Conservation (phyloP, 2,113 vertebrate species). For the Todiramphus saurophagus region DNA sequence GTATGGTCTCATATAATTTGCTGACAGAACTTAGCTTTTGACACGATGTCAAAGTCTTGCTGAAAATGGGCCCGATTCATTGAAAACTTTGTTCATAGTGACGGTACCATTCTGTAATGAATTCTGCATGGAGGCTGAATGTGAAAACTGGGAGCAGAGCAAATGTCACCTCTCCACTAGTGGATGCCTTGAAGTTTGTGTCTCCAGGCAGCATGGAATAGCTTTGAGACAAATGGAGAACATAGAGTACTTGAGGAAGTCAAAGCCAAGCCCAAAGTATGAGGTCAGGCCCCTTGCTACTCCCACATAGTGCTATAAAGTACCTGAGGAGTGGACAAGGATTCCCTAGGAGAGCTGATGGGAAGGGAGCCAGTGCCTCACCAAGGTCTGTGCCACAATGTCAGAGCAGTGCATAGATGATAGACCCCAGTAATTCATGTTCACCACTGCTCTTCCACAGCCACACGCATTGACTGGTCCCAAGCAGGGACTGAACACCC, state of each 20-base stretch:
- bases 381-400: fast-evolving
- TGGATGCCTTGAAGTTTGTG: not conserved
- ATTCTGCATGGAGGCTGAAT: not conserved
- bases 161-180: not conserved
- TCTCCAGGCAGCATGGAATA: not conserved
- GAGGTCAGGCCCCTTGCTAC: not conserved
- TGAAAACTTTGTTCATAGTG: not conserved
- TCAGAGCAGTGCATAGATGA: not conserved
- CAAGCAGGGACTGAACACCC: not conserved
- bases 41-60: not conserved
- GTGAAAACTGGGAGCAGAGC: not conserved
- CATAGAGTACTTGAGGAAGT: not conserved
- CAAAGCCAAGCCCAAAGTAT: not conserved
- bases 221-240: not conserved
- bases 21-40: not conserved
- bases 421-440: not conserved
- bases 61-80: not conserved
- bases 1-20: not conserved
- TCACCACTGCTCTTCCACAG: not conserved
- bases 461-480: not conserved
- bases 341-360: not conserved
- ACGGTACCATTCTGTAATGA: not conserved
- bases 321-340: not conserved
- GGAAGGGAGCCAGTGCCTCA: not conserved
- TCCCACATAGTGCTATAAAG: not conserved